Evolutionary conservation across 2,888 invertebrate species (phyloP).

Genomic region (Homarus gammarus): DNA sequence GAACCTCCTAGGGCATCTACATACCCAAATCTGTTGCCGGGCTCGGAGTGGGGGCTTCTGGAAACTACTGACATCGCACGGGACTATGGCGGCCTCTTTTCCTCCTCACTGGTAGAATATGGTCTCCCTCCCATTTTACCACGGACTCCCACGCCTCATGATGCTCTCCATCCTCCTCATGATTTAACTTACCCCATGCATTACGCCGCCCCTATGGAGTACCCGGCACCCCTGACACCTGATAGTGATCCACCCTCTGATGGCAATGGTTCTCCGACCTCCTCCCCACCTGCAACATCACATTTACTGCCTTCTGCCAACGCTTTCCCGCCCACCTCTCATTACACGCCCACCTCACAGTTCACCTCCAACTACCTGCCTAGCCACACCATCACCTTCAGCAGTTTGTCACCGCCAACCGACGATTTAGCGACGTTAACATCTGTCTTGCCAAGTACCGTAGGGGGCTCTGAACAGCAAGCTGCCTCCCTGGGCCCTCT

Average conservation of each 20-base stretch:
- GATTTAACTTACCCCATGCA: constrained; percentile 27
- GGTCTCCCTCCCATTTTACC: constrained; percentile 61
- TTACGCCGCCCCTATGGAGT: constrained; percentile 37
- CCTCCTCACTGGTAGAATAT: constrained; percentile 64
- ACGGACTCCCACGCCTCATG: constrained; percentile 61
- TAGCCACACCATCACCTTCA: constrained; percentile 27
- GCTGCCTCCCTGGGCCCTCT: constrained; percentile 17
- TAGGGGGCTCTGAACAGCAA: not conserved
- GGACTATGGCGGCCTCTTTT: constrained; percentile 66
- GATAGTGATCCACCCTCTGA: constrained; percentile 67
- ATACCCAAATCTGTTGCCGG: constrained; percentile 43
- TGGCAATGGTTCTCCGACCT: constrained; percentile 59
- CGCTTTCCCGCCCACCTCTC: constrained; percentile 9
- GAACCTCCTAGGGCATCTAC: constrained; percentile 56
- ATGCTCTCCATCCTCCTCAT: constrained; percentile 39
- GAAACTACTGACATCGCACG: constrained; percentile 61
- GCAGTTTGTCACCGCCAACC: constrained; percentile 50
- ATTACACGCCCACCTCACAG: constrained; percentile 28
- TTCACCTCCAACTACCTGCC: constrained; percentile 26
- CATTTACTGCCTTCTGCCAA: constrained; percentile 28
- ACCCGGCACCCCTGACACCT: constrained; percentile 62
- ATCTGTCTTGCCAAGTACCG: constrained; percentile 24
- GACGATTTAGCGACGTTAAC: constrained; percentile 41
- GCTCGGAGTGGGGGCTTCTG: constrained; percentile 57
- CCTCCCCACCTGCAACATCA: constrained; percentile 44